Evolutionary conservation across 2,113 vertebrate genomes (phyloP), one percentile per base, ranked within the genome.

Genomic region (Todiramphus saurophagus): DNA sequence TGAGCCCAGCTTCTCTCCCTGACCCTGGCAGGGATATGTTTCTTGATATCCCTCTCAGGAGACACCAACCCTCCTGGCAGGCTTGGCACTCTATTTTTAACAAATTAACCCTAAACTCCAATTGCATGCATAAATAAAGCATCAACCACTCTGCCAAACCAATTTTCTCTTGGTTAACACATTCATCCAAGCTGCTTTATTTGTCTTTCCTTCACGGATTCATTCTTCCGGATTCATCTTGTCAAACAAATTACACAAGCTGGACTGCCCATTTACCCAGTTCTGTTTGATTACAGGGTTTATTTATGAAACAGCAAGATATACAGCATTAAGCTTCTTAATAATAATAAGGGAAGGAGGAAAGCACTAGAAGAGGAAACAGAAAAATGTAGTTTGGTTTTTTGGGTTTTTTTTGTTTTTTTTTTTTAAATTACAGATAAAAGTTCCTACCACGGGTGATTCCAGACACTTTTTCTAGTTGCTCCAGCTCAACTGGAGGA

Each of bases 251-350:
- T 95, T 96, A 90, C 86, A 90, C 77, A 73, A 94, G 90, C 92
- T 73, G 74, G 83, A 96, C 90, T 96, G 87, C 94, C 93, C 94
- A 86, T 95, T 97, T 94, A 91, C 91, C 86, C 91, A 74, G 70
- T 64, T 64, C 94, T 82, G 85, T 83, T 97, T 94, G 93, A 93
- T 96, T 96, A 92, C 79, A 89, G 75, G 86, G 72, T 93, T 95
- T 95, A 94, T 97, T 97, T 96, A 96, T 89, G 94, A 94, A 96
- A 75, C 94, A 82, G 94, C 90, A 84, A 96, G 93, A 92, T 73
- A 90, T 82, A 93, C 81, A 92, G 94, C 83, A 93, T 97, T 97
- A 95, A 92, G 88, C 92, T 93, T 68, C 88, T 93, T 97, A 96
- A 94, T 89, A 94, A 91, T 97, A 96, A 94, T 89, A 94, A 91